phyloP scores from a whole-genome alignment of 2,888 invertebrate genomes.

The Xestia rhomboidea region DNA sequence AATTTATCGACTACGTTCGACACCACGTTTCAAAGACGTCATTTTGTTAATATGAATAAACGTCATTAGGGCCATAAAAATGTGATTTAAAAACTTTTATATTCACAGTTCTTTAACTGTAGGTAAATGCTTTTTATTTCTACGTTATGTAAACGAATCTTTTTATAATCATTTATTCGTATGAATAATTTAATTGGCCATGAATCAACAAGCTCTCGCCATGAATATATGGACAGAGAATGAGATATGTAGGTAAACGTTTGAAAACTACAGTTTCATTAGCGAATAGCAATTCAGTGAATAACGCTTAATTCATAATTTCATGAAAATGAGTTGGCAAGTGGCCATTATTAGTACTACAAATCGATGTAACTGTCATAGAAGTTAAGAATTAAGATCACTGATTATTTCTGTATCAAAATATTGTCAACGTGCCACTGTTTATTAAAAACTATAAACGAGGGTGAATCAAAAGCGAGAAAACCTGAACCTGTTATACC shows the following conservation, averaged over 20 bases:
- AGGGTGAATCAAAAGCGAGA: background rate
- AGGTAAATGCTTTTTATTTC: background rate
- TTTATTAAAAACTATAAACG: conserved; percentile 18
- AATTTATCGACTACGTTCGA: background rate
- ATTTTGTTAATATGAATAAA: conserved; percentile 4
- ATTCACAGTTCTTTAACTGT: conserved; percentile 5
- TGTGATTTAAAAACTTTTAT: conserved; percentile 6
- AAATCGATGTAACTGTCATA: conserved; percentile 49
- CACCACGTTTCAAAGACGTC: background rate
- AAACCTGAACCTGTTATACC: no score
- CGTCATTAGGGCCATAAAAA: conserved; percentile 3
- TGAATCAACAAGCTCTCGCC: conserved; percentile 7
- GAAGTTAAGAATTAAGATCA: conserved; percentile 32
- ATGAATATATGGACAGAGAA: conserved; percentile 4
- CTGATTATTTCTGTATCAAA: conserved; percentile 39
- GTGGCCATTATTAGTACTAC: conserved; percentile 64
- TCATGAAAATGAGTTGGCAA: conserved; percentile 70
- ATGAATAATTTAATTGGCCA: background rate
- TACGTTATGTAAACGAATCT: conserved; percentile 8
- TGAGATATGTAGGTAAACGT: conserved; percentile 15
- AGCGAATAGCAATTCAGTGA: conserved; percentile 41
- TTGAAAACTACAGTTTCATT: conserved; percentile 34
- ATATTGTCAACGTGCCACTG: conserved; percentile 26
- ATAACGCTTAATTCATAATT: conserved; percentile 64
- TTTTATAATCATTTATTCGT: background rate